Evolutionary conservation across 2,797 vertebrate species (phyloP).

Genomic region (Antennarius maculatus): DNA sequence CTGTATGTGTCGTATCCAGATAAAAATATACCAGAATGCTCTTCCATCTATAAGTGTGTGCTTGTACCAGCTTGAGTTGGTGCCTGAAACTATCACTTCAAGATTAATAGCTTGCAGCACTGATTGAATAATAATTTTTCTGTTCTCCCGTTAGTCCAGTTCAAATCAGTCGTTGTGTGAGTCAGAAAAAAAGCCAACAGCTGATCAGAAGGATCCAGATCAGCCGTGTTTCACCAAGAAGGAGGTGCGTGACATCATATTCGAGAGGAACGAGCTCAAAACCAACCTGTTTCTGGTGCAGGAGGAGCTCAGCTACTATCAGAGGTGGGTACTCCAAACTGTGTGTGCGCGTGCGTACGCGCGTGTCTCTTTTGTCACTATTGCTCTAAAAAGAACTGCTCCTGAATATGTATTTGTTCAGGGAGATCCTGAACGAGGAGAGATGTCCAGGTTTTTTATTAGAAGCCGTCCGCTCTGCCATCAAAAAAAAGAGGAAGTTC

Average conservation of each 20-base stretch:
- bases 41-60: too few species aligned
- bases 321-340: slow-evolving; percentile 81
- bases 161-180: slow-evolving; percentile 32
- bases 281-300: slow-evolving; percentile 95
- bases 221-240: slow-evolving; percentile 88
- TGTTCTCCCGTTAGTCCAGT: slow-evolving; percentile 58
- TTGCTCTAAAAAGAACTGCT: too few species aligned
- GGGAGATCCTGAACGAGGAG: slow-evolving; percentile 92
- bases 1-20: slow-evolving; percentile 36
- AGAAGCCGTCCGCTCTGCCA: slow-evolving; percentile 87
- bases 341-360: too few species aligned
- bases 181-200: slow-evolving; percentile 57
- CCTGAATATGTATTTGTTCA: slow-evolving; percentile 54
- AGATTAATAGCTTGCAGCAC: background rate
- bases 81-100: background rate
- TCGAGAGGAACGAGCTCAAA: slow-evolving; percentile 95
- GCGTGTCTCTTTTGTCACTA: background rate
- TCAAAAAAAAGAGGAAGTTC: slow-evolving; percentile 88
- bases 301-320: slow-evolving; percentile 95
- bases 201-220: slow-evolving; percentile 76
- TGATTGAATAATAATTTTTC: background rate
- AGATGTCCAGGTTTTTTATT: slow-evolving; percentile 89
- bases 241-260: slow-evolving; percentile 92
- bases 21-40: too few species aligned
- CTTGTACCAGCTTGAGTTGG: too few species aligned